Percentiles rank a stretch among this genome's conserved stretches.
phyloP scores from a whole-genome alignment of 1,140 invertebrate genomes.

The Danaus plexippus region DNA sequence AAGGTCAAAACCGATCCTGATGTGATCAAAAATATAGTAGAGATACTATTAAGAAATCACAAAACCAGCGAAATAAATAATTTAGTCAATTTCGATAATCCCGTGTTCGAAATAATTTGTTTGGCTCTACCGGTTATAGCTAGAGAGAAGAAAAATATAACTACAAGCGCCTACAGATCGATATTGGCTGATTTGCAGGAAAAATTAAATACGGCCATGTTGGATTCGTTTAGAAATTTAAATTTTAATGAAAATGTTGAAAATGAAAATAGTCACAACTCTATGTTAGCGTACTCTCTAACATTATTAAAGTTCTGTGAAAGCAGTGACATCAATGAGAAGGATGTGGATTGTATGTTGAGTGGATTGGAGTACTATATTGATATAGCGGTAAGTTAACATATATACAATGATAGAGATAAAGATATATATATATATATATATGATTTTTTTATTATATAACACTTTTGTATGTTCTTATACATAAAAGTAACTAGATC shows the following conservation, averaged over 20 bases:
- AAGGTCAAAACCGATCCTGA: conserved; percentile 54
- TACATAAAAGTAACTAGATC: no score
- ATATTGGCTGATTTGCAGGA: conserved; percentile 61
- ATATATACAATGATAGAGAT: no score
- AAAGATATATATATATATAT: no score
- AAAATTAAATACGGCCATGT: conserved; percentile 47
- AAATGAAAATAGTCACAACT: conserved; percentile 42
- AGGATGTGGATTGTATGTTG: conserved; percentile 54
- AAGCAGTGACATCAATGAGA: conserved; percentile 40
- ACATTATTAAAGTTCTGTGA: conserved; percentile 57
- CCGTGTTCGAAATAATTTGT: conserved; percentile 56
- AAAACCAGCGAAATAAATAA: conserved; percentile 26
- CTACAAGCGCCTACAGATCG: conserved; percentile 46
- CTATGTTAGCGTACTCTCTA: conserved; percentile 52
- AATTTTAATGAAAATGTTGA: conserved; percentile 44
- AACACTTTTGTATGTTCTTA: no score
- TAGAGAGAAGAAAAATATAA: conserved; percentile 54
- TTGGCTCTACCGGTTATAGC: conserved; percentile 50
- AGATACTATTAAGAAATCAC: conserved; percentile 42
- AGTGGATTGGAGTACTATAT: conserved; percentile 51
- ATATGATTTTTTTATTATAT: no score
- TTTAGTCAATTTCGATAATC: conserved; percentile 48
- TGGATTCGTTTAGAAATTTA: conserved; percentile 51
- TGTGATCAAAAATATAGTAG: conserved; percentile 44
- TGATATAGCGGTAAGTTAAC: conserved; percentile 53